A percentile compares a stretch with the other conserved stretches of the same genome.
These are phyloP conservation scores for Sabellastarte sp. DNA, from an alignment of 2,888 invertebrate species.

Conservation along the genomic window DNA sequence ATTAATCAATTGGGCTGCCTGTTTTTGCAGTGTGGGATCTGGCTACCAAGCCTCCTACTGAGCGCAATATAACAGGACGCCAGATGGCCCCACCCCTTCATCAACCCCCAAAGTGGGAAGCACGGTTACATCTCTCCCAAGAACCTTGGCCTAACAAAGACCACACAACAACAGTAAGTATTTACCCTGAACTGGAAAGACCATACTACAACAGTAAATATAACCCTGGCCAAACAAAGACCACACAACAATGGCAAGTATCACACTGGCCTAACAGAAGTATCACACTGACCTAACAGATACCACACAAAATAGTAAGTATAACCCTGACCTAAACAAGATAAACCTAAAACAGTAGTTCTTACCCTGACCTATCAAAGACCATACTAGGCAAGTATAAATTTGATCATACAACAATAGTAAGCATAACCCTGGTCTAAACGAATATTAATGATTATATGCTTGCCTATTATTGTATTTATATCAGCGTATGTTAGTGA, in stretches of 20 bases:
- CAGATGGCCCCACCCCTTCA: conserved; percentile 47
- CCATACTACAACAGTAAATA: too few species aligned
- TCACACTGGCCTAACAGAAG: too few species aligned
- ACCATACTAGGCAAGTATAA: too few species aligned
- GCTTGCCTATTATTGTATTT: too few species aligned
- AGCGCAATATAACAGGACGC: conserved; percentile 34
- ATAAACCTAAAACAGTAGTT: too few species aligned
- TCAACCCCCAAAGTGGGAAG: conserved; percentile 43
- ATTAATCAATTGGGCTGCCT: too few species aligned
- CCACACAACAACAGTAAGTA: conserved; percentile 46
- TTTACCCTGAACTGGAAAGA: too few species aligned
- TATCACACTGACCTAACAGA: conserved; percentile 43
- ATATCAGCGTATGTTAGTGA: too few species aligned
- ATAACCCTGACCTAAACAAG: neutral
- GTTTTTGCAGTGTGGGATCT: neutral
- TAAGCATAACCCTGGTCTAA: too few species aligned
- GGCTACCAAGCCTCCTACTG: conserved; percentile 5
- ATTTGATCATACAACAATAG: too few species aligned
- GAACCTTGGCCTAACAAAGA: conserved; percentile 44
- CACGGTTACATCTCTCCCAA: conserved; percentile 38
- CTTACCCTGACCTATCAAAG: too few species aligned
- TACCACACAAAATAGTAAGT: neutral
- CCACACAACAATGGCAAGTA: conserved; percentile 46
- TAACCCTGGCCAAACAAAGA: conserved; percentile 43
- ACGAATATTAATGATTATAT: too few species aligned